phyloP scores from a whole-genome alignment of 2,888 invertebrate genomes.

The Athrips mouffetella region DNA sequence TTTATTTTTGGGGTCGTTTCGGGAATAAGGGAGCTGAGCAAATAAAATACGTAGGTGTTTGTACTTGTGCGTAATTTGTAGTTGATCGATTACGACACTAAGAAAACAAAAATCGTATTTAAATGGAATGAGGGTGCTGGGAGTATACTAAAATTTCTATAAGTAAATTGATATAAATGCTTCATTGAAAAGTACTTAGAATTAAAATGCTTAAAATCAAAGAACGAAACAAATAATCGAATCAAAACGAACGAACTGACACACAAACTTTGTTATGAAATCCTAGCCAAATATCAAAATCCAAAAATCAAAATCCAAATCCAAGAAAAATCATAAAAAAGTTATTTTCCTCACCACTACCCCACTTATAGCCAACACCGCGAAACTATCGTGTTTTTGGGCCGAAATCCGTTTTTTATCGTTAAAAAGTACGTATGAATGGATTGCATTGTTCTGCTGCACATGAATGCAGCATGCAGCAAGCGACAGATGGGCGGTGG shows the following conservation, averaged over 20 bases:
- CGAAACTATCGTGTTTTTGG: slow-evolving; percentile 45
- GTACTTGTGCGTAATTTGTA: background rate
- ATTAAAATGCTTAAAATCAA: background rate
- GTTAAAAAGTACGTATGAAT: slow-evolving; percentile 57
- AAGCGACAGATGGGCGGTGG: slow-evolving; percentile 10
- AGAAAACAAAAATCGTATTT: background rate
- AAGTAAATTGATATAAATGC: no score
- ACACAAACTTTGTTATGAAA: no score
- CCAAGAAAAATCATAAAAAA: background rate
- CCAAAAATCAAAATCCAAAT: background rate
- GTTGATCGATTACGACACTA: background rate
- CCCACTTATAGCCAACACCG: slow-evolving; percentile 29
- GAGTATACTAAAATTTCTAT: no score
- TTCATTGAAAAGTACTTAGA: background rate
- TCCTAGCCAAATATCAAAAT: no score
- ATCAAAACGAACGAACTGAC: background rate
- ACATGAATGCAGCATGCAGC: slow-evolving; percentile 3
- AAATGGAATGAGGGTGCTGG: no score
- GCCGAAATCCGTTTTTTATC: slow-evolving; percentile 48
- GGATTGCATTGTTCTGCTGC: slow-evolving; percentile 48
- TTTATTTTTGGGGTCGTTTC: slow-evolving; percentile 32
- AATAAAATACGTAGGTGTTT: slow-evolving; percentile 4
- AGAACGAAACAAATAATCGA: background rate
- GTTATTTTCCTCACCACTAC: slow-evolving; percentile 20
- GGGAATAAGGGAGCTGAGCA: slow-evolving; percentile 4